Evolutionary conservation across 1,140 invertebrate genomes (phyloP).

Genomic region (Camponotus vicinus): DNA sequence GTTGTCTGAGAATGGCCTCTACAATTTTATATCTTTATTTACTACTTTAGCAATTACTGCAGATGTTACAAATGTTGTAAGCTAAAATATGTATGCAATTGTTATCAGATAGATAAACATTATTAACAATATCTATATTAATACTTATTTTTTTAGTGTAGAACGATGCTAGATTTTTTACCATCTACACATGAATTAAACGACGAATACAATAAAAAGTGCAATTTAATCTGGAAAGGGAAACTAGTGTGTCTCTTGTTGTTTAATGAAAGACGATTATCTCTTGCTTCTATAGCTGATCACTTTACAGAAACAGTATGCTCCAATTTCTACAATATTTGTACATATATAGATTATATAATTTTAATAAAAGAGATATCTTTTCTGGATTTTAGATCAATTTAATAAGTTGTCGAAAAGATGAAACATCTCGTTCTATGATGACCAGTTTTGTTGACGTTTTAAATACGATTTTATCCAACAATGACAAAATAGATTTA

Average conservation of each 20-base stretch:
- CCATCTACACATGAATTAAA: constrained; percentile 74
- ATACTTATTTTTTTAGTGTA: constrained; percentile 74
- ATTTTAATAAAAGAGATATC: not conserved
- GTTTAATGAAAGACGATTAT: constrained; percentile 77
- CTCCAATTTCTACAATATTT: constrained; percentile 10
- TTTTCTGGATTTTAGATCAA: constrained; percentile 74
- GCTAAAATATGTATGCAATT: constrained; percentile 54
- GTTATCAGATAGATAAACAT: not conserved
- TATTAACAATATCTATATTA: constrained; percentile 8
- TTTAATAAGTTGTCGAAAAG: constrained; percentile 78
- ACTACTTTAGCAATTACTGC: constrained; percentile 84
- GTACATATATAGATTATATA: not conserved
- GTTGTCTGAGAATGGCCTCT: constrained; percentile 82
- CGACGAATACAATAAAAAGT: constrained; percentile 74
- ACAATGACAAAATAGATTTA: constrained; percentile 77
- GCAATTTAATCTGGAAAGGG: constrained; percentile 82
- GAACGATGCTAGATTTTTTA: constrained; percentile 81
- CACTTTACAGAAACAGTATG: constrained; percentile 74
- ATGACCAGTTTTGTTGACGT: constrained; percentile 83
- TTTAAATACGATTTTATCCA: constrained; percentile 78
- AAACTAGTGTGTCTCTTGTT: constrained; percentile 81
- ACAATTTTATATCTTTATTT: constrained; percentile 85
- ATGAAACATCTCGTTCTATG: constrained; percentile 78
- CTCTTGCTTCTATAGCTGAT: constrained; percentile 75
- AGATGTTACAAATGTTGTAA: constrained; percentile 84